Evolutionary conservation across 2,113 vertebrate genomes (phyloP).

Genomic region (Psilopsiagon aurifrons): DNA sequence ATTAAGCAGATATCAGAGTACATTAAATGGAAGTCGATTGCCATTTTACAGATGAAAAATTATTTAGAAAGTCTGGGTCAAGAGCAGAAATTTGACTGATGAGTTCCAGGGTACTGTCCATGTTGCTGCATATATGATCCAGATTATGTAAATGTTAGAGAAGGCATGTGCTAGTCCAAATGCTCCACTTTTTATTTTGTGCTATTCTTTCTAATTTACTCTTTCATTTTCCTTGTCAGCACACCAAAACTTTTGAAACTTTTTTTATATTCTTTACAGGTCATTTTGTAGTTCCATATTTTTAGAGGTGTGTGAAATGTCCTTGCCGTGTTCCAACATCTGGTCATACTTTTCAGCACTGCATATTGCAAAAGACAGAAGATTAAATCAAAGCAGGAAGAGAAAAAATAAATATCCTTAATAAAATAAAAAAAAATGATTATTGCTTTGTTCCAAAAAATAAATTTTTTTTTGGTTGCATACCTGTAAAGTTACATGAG

Average conservation of each 20-base stretch:
- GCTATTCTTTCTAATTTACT: background rate
- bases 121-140: background rate
- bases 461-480: constrained; percentile 22
- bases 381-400: background rate
- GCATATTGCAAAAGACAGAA: background rate
- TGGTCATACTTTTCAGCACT: background rate
- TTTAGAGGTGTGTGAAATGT: background rate
- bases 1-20: background rate
- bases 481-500: background rate
- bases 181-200: background rate
- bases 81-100: background rate
- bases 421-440: background rate
- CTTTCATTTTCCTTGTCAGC: background rate
- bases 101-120: background rate
- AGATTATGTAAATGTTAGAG: background rate
- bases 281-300: background rate
- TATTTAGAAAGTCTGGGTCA: background rate
- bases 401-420: background rate
- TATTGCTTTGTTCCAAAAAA: constrained; percentile 17
- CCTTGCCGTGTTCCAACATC: background rate
- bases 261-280: background rate
- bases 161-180: background rate
- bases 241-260: background rate
- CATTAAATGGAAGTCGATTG: background rate
- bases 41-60: background rate